Percentiles rank a stretch among this genome's conserved stretches.
Conservation (phyloP, 1,140 invertebrate species). For the Pararge aegeria region DNA sequence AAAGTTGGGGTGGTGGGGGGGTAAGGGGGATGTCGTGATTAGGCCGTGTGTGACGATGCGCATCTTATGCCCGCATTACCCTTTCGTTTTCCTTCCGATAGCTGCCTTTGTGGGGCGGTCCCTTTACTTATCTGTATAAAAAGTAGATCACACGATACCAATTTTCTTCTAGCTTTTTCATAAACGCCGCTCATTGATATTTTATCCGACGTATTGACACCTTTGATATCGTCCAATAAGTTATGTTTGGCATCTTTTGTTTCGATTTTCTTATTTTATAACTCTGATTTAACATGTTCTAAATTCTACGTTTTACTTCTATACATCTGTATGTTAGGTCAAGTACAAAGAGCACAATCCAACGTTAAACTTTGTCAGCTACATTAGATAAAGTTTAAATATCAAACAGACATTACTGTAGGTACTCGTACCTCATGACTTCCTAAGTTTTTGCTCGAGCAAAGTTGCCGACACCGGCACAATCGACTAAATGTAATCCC, state of each 20-base stretch:
- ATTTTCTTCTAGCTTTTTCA: conserved; percentile 61
- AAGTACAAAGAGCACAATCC: neutral
- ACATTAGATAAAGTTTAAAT: conserved; percentile 25
- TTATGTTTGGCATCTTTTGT: neutral
- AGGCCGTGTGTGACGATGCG: conserved; percentile 77
- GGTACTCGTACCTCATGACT: conserved; percentile 4
- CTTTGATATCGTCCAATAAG: conserved; percentile 31
- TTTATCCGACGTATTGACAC: conserved; percentile 41
- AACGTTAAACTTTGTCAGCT: conserved; percentile 20
- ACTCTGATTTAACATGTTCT: no score
- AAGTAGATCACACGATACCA: conserved; percentile 66
- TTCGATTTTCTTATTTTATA: neutral
- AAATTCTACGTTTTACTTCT: neutral
- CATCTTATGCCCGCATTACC: conserved; percentile 78
- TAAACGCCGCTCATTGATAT: conserved; percentile 34
- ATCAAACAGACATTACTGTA: conserved; percentile 26
- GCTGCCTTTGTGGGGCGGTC: conserved; percentile 64
- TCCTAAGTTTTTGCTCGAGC: conserved; percentile 31
- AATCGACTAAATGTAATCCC: conserved; percentile 63
- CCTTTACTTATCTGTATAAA: conserved; percentile 62
- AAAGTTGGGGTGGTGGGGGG: conserved; percentile 59
- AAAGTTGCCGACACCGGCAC: conserved; percentile 43
- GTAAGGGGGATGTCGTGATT: conserved; percentile 55
- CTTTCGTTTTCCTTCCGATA: conserved; percentile 78
- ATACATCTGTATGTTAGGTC: conserved; percentile 7